Conservation (phyloP, 1,140 invertebrate species). For the Andrena cerasifolii region DNA sequence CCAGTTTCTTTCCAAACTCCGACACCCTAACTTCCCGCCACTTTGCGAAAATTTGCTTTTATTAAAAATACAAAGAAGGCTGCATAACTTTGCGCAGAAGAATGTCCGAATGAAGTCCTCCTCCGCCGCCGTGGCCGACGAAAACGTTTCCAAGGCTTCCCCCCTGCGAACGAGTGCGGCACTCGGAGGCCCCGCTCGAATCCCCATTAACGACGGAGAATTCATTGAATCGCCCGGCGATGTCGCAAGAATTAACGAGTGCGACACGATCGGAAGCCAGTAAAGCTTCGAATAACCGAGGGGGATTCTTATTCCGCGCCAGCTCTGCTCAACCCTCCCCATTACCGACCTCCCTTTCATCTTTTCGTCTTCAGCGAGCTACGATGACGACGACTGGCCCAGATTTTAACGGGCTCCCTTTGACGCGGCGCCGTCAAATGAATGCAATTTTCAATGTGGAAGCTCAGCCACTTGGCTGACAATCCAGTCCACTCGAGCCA, state of each 20-base stretch:
- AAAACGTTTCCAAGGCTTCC: background rate
- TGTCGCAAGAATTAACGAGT: slow-evolving; percentile 20
- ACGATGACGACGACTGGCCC: slow-evolving; percentile 41
- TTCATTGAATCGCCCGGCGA: background rate
- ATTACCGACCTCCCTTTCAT: slow-evolving; percentile 29
- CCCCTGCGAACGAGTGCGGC: background rate
- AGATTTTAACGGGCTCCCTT: slow-evolving; percentile 64
- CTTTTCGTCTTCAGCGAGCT: background rate
- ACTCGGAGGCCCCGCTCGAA: background rate
- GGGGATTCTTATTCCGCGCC: slow-evolving; percentile 40
- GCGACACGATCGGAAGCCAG: slow-evolving; percentile 18
- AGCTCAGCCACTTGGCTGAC: slow-evolving; percentile 42
- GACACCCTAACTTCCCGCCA: too few species aligned
- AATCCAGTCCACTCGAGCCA: slow-evolving; percentile 22
- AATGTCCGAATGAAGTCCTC: background rate
- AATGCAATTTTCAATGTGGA: slow-evolving; percentile 65
- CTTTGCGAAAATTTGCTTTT: too few species aligned
- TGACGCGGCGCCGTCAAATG: slow-evolving; percentile 60
- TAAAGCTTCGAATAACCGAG: slow-evolving; percentile 8
- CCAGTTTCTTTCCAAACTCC: too few species aligned
- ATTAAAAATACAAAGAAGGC: too few species aligned
- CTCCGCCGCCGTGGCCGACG: too few species aligned
- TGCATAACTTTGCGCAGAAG: too few species aligned
- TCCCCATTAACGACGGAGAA: background rate
- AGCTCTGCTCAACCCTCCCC: background rate